These are phyloP conservation scores for Temnothorax unifasciatus DNA, from an alignment of 2,888 invertebrate genomes.

Conservation along the genomic window DNA sequence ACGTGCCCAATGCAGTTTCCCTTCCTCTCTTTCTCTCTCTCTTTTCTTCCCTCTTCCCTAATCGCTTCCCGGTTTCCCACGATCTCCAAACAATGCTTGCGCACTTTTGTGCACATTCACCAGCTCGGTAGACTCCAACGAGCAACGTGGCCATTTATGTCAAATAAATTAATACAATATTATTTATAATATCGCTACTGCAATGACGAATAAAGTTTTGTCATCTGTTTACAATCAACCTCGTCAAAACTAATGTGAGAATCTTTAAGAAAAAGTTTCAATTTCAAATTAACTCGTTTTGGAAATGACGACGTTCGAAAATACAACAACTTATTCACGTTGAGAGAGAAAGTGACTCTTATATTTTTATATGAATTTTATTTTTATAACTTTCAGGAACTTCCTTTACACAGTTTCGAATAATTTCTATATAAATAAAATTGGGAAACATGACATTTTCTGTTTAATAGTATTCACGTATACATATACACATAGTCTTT, in stretches of 20 bases:
- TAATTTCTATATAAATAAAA: neutral
- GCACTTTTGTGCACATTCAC: conserved; percentile 46
- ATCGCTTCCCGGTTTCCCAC: conserved; percentile 78
- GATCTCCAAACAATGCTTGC: conserved; percentile 81
- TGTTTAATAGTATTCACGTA: neutral
- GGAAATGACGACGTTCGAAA: neutral
- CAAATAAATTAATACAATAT: neutral
- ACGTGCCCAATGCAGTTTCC: neutral
- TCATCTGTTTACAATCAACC: neutral
- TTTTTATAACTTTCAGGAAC: neutral
- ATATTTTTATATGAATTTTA: neutral
- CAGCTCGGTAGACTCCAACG: conserved; percentile 2
- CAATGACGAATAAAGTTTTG: neutral
- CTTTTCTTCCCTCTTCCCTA: neutral
- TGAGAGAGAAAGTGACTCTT: neutral
- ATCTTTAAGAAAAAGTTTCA: neutral
- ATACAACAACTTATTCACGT: neutral
- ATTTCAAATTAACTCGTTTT: neutral
- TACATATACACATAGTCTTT: neutral
- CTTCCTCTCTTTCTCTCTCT: neutral
- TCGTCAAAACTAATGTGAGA: neutral
- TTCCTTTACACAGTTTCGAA: neutral
- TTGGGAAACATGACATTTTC: neutral
- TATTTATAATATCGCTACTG: neutral
- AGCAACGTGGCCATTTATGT: neutral